phyloP scores from a whole-genome alignment of 2,797 vertebrate genomes.

The Mus minutoides region DNA sequence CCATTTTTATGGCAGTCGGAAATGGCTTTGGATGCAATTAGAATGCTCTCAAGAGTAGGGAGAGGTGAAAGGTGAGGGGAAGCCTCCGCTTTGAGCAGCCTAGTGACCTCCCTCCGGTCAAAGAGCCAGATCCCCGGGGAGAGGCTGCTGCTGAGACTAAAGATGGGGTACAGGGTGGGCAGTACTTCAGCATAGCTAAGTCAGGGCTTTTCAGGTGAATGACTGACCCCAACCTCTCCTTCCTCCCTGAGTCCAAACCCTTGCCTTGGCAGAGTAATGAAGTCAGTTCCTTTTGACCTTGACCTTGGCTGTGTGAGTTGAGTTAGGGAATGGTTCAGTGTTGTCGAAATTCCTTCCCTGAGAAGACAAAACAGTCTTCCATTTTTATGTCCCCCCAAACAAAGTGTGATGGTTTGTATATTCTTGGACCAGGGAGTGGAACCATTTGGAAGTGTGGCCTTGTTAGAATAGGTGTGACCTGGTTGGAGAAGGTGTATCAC shows the following conservation, averaged over 20 bases:
- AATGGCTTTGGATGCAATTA: not conserved
- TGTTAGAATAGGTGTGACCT: too few relatives aligned
- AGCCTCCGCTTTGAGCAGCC: not conserved
- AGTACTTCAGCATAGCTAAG: not conserved
- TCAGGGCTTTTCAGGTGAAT: fast-evolving
- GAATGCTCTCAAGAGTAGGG: not conserved
- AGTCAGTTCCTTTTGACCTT: not conserved
- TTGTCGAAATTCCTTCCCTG: not conserved
- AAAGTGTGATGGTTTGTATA: too few relatives aligned
- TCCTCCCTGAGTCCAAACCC: not conserved
- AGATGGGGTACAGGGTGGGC: not conserved
- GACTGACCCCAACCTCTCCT: not conserved
- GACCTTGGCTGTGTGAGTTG: not conserved
- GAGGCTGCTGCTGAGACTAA: not conserved
- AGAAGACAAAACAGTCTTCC: not conserved
- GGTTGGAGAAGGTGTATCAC: too few relatives aligned
- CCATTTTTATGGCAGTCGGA: not conserved
- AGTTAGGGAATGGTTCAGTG: not conserved
- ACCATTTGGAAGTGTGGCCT: too few relatives aligned
- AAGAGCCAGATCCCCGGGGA: not conserved
- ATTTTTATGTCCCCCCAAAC: not conserved
- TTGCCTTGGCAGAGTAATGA: not conserved
- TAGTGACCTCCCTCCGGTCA: not conserved
- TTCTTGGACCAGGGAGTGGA: too few relatives aligned
- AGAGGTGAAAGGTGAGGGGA: not conserved